These are phyloP conservation scores for Diadophis punctatus DNA, from an alignment of 2,113 vertebrate genomes.

Conservation along the genomic window DNA sequence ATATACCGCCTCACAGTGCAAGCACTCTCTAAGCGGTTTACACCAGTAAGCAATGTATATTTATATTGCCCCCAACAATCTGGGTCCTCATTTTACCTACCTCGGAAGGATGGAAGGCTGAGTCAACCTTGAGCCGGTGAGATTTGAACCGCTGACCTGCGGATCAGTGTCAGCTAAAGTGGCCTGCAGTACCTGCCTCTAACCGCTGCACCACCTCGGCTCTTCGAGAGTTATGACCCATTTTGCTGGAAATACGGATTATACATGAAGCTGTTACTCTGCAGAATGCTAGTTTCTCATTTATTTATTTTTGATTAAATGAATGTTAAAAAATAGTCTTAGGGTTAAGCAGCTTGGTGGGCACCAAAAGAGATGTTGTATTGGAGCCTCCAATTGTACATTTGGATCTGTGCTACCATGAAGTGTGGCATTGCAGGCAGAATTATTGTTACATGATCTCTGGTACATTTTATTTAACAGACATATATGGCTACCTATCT, in stretches of 20 bases:
- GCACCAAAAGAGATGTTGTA: background rate
- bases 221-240: too few species aligned
- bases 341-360: background rate
- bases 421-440: background rate
- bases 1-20: too few species aligned
- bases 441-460: background rate
- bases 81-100: too few species aligned
- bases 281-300: background rate
- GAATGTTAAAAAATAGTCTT: background rate
- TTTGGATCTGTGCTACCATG: background rate
- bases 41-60: too few species aligned
- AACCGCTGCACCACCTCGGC: too few species aligned
- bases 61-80: too few species aligned
- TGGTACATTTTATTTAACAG: background rate
- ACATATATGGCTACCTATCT: background rate
- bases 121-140: too few species aligned
- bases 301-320: background rate
- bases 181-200: too few species aligned
- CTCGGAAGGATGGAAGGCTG: too few species aligned
- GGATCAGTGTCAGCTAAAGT: too few species aligned
- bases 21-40: too few species aligned
- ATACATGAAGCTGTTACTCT: background rate
- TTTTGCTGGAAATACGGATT: background rate
- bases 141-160: too few species aligned
- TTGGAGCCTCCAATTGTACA: background rate